These are phyloP conservation scores for Loripinus fragilis DNA, from an alignment of 2,888 invertebrate genomes.

Conservation along the genomic window DNA sequence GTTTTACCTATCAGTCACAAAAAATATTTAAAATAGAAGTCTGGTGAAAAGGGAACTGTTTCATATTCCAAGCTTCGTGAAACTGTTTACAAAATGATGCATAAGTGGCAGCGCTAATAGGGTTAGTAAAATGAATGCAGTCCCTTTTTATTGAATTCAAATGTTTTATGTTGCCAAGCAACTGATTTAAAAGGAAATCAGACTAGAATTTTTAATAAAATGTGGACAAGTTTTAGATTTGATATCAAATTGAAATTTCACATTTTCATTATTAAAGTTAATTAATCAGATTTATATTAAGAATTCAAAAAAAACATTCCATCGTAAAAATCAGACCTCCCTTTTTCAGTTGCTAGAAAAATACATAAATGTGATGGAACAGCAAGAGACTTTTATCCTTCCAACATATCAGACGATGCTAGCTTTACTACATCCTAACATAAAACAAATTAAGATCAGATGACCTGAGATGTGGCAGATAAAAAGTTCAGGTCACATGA, in stretches of 20 bases:
- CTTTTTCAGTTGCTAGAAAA: background rate
- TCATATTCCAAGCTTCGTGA: no score
- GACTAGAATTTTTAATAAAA: background rate
- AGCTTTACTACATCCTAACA: conserved; percentile 37
- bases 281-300: background rate
- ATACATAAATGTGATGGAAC: background rate
- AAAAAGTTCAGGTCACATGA: conserved; percentile 38
- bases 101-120: no score
- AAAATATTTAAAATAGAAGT: no score
- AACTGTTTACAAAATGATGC: no score
- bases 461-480: conserved; percentile 40
- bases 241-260: background rate
- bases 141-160: no score
- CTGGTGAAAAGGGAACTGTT: no score
- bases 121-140: no score
- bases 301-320: background rate
- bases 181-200: background rate
- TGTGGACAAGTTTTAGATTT: background rate
- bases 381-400: background rate
- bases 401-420: conserved; percentile 11
- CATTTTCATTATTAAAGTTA: no score
- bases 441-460: conserved; percentile 28
- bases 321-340: background rate
- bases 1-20: no score
- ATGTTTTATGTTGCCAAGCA: no score